A percentile compares a stretch with the other conserved stretches of the same genome.
Evolutionary conservation across 2,888 invertebrate species (phyloP).

Genomic region (Peribatodes rhomboidaria): DNA sequence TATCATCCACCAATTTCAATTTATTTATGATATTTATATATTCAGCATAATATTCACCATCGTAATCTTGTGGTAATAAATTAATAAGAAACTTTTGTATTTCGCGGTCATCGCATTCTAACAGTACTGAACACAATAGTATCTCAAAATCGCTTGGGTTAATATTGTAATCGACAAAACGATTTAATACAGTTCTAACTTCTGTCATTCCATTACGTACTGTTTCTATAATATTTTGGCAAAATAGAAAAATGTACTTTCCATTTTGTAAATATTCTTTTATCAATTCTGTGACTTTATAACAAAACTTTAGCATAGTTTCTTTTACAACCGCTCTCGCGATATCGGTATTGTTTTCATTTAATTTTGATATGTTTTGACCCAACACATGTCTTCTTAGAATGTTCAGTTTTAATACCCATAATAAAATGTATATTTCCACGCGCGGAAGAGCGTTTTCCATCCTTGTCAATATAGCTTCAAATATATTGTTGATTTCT

Average conservation of each 20-base stretch:
- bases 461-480: background rate
- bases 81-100: slow-evolving; percentile 50
- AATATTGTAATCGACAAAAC: background rate
- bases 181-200: background rate
- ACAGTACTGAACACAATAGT: slow-evolving; percentile 3
- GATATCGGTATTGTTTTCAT: background rate
- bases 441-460: slow-evolving; percentile 6
- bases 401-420: slow-evolving; percentile 12
- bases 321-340: background rate
- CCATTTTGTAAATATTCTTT: background rate
- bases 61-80: slow-evolving; percentile 47
- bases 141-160: background rate
- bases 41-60: slow-evolving; percentile 28
- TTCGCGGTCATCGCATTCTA: slow-evolving; percentile 44
- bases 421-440: slow-evolving; percentile 6
- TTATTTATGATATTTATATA: slow-evolving; percentile 45
- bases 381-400: slow-evolving; percentile 7
- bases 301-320: slow-evolving; percentile 5
- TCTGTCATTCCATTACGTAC: background rate
- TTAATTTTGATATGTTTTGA: background rate
- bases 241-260: background rate
- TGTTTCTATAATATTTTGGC: background rate
- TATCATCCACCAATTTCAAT: slow-evolving; percentile 46
- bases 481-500: background rate
- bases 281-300: background rate